Base-by-base conservation (phyloP, 2,888 invertebrate genomes). In the Eristalinus sepulchralis region DNA sequence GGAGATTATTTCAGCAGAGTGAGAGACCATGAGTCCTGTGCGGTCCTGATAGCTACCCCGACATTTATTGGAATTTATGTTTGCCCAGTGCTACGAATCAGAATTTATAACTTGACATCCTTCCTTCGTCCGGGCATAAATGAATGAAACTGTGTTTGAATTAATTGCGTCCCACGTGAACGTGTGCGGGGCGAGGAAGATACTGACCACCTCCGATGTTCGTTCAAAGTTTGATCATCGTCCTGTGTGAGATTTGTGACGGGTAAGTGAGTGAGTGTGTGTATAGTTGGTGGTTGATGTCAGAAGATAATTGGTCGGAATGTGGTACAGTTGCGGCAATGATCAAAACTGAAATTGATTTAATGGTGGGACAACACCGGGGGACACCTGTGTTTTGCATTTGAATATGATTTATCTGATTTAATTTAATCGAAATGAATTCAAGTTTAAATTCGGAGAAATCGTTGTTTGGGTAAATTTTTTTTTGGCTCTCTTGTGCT, bases 31-130 rank as follows among this genome's bases (percentile, higher is more conserved):
- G 53, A 27, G 53, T 77, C 62, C 68, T 68, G 68, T 22, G 34
- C 68, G 13, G 47, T 55, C 10, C 68, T 68, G 68, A 77, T 68
- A 77, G 68, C 47, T 55, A 33, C 60, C 60, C 62, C 13, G 77
- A 68, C 68, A 68, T 68, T 62, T 77, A 75, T 77, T 68, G 68
- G 55, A 77, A 77, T 77, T 77, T 70, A 77, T 77, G 77, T 66
- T 77, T 70, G 34, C 47, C 20, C 47, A 47, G 62, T n/a, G 27
- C 31, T 11, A 39, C 27, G 62, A 68, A 66, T 60, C 68, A 68
- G 55, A 67, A 77, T 77, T 77, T 77, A 77, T 70, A 68, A 77
- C 77, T 36, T 53, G 55, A 55, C 55, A 77, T 60, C 68, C 68
- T 60, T 77, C 62, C 63, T 59, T 59, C n/a, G 22, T 6, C 60